Evolutionary conservation across 2,113 vertebrate species (phyloP).

Genomic region (Vidua macroura): DNA sequence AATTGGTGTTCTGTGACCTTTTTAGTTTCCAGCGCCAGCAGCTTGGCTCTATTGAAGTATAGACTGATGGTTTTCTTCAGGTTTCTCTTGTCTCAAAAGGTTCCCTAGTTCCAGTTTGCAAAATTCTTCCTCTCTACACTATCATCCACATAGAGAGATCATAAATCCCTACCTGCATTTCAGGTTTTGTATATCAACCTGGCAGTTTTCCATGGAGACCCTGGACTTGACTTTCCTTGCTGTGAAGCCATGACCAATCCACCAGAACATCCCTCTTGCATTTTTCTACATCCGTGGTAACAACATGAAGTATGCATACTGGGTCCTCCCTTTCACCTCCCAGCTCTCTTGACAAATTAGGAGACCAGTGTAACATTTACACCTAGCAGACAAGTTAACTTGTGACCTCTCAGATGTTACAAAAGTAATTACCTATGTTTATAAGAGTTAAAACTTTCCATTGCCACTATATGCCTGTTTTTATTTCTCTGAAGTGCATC

Average conservation of each 20-base stretch:
- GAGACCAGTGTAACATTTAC: not conserved
- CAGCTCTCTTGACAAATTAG: not conserved
- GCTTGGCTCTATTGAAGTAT: not conserved
- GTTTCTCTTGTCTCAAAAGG: not conserved
- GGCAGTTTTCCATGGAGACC: not conserved
- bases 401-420: not conserved
- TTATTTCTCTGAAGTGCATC: not conserved
- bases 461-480: not conserved
- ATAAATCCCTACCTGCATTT: not conserved
- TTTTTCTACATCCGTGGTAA: not conserved
- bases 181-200: not conserved
- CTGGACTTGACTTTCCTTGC: not conserved
- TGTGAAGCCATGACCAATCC: not conserved
- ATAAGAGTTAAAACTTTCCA: not conserved
- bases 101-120: not conserved
- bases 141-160: not conserved
- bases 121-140: not conserved
- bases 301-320: fast-evolving
- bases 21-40: not conserved
- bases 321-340: not conserved
- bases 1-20: not conserved
- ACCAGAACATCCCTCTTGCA: not conserved
- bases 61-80: not conserved
- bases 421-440: not conserved
- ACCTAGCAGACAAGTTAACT: not conserved